These are phyloP conservation scores for Salvelinus namaycush DNA, from an alignment of 2,113 vertebrate genomes.

Conservation along the genomic window DNA sequence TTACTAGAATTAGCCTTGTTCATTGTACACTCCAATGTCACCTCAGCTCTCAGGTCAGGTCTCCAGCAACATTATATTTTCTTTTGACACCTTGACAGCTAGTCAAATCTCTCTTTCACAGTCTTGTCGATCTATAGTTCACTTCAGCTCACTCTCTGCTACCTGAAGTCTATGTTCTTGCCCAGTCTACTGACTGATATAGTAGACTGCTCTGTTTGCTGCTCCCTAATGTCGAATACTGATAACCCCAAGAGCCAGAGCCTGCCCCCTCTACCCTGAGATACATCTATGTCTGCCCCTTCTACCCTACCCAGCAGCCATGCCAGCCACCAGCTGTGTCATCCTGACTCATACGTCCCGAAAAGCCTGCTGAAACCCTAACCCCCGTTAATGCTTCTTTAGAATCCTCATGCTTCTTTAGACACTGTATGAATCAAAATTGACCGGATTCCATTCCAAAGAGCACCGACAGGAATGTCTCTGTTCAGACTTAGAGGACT, in stretches of 20 bases:
- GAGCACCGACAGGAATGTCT: background rate
- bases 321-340: background rate
- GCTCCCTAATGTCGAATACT: constrained; percentile 7
- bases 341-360: background rate
- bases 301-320: background rate
- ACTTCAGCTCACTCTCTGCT: background rate
- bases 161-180: constrained; percentile 10
- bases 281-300: background rate
- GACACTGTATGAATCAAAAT: background rate
- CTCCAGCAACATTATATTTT: background rate
- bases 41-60: constrained; percentile 7
- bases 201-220: constrained; percentile 9
- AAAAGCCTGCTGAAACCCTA: background rate
- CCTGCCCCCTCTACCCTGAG: constrained; percentile 5
- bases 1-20: constrained; percentile 49
- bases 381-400: background rate
- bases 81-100: constrained; percentile 16
- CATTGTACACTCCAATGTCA: constrained; percentile 57
- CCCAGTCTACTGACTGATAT: constrained; percentile 9
- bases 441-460: background rate
- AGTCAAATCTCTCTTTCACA: constrained; percentile 5
- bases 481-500: too few relatives aligned
- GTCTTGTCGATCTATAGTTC: constrained; percentile 14
- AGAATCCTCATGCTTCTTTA: background rate
- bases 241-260: constrained; percentile 6